Evolutionary conservation across 2,113 vertebrate genomes (phyloP), one percentile per base, ranked within the genome.

Genomic region (Hystrix cristata): DNA sequence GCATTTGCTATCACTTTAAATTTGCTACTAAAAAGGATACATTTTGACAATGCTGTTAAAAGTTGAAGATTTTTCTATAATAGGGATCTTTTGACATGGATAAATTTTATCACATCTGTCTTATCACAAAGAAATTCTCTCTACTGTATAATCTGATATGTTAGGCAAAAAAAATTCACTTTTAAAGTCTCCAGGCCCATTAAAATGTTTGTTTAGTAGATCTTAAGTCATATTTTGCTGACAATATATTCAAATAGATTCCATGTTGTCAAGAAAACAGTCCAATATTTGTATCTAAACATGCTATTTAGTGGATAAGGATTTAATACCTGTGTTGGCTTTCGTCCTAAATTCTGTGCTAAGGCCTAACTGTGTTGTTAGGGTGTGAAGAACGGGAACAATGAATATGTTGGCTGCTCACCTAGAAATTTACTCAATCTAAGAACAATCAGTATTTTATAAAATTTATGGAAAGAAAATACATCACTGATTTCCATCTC

Each of bases 391-490:
- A 94, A 18, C 21, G 15, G 38, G 12, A 2, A 38, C 1, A 38
- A 0, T 57, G 43, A 69, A 46, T 16, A 15, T 6, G 1, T 16
- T 18, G 25, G 43, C 18, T n/a, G 7, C 59, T 88, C 25, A 38
- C 29, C 23, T 48, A 53, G 64, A 93, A 65, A 82, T 46, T 34
- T 86, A 46, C 25, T 90, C 80, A 38, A 4, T 31, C 19, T 29
- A 46, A 38, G 85, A 84, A 91, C 27, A 12, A 43, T 74, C 55
- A 51, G 31, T 14, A 14, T 15, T 62, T 62, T 46, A 57, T 53
- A 6, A 84, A 74, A 94, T 94, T 67, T 46, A 90, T 34, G 43
- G 38, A 65, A 94, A 94, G 46, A 85, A 65, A 90, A 91, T 71
- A 21, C 10, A 82, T 19, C 12, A 31, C 3, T 59, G 51, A 79